Percentiles rank a stretch among this genome's conserved stretches.
Conservation (phyloP, 35 echinoderm and acorn worm genomes). For the Ophioderma brevispina region DNA sequence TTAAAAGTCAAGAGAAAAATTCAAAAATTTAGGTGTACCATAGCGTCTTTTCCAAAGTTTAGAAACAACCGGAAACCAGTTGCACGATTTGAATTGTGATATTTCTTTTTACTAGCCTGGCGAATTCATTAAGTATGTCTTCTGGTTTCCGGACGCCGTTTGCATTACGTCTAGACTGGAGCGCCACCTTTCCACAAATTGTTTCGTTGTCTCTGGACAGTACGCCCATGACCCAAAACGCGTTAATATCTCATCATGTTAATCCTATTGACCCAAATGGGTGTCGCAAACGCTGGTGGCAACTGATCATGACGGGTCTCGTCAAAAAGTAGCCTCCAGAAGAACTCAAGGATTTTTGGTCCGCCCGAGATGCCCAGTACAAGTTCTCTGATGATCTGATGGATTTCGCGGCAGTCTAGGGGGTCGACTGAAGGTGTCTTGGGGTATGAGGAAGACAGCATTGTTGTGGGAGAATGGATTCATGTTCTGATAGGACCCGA, state of each 20-base stretch:
- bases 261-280: slow-evolving; percentile 76
- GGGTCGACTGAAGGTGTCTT: slow-evolving; percentile 48
- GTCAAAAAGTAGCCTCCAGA: slow-evolving; percentile 83
- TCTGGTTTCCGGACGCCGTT: slow-evolving; percentile 77
- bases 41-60: too few relatives aligned
- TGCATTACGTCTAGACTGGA: slow-evolving; percentile 90
- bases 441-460: slow-evolving; percentile 74
- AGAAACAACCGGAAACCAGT: too few relatives aligned
- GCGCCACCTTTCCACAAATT: slow-evolving; percentile 94
- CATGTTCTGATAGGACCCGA: too few relatives aligned
- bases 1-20: too few relatives aligned
- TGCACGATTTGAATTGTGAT: too few relatives aligned
- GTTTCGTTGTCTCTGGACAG: slow-evolving; percentile 89
- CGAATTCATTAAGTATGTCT: slow-evolving; percentile 84
- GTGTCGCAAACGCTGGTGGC: slow-evolving; percentile 92
- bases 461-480: slow-evolving; percentile 82
- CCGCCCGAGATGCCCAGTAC: slow-evolving; percentile 91
- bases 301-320: slow-evolving; percentile 80
- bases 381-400: slow-evolving; percentile 88
- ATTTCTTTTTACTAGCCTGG: slow-evolving; percentile 77
- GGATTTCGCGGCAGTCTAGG: slow-evolving; percentile 88
- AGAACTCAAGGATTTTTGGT: slow-evolving; percentile 78
- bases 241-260: slow-evolving; percentile 97
- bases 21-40: too few relatives aligned
- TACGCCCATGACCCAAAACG: slow-evolving; percentile 91